These are phyloP conservation scores for Atopsyche davidsoni DNA, from an alignment of 1,140 invertebrate species.

Conservation along the genomic window DNA sequence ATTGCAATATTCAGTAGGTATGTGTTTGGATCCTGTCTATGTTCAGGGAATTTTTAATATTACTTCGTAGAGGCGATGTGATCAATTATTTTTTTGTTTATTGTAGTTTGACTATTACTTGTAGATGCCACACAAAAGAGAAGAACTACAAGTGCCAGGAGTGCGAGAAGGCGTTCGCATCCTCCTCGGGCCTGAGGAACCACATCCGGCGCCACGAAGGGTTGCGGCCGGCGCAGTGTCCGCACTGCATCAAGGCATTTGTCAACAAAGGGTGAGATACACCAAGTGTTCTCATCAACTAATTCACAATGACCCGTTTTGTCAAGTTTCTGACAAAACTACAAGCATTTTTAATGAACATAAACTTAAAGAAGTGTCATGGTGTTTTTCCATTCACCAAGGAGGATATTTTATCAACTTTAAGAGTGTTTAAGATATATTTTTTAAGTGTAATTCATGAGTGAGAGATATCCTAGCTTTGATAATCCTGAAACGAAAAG, in stretches of 20 bases:
- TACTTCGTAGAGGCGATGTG: background rate
- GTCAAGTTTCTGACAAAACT: too few species aligned
- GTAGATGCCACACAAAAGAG: constrained; percentile 23
- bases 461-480: too few species aligned
- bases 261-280: constrained; percentile 14
- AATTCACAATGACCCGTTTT: too few species aligned
- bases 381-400: too few species aligned
- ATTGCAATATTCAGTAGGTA: background rate
- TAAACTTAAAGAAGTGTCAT: too few species aligned
- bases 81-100: background rate
- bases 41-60: background rate
- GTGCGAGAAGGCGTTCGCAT: constrained; percentile 22
- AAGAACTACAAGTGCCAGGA: constrained; percentile 25
- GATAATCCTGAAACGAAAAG: too few species aligned
- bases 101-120: background rate
- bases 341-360: too few species aligned
- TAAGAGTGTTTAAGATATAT: too few species aligned
- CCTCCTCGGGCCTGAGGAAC: constrained; percentile 3
- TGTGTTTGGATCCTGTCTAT: background rate
- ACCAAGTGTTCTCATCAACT: too few species aligned
- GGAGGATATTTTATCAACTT: too few species aligned
- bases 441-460: too few species aligned
- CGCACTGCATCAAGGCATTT: constrained; percentile 15
- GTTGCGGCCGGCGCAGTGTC: constrained; percentile 15
- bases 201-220: constrained; percentile 16